A percentile compares a stretch with the other conserved stretches of the same genome.
phyloP scores from a whole-genome alignment of 2,888 invertebrate genomes.

The Perizoma affinitatum region DNA sequence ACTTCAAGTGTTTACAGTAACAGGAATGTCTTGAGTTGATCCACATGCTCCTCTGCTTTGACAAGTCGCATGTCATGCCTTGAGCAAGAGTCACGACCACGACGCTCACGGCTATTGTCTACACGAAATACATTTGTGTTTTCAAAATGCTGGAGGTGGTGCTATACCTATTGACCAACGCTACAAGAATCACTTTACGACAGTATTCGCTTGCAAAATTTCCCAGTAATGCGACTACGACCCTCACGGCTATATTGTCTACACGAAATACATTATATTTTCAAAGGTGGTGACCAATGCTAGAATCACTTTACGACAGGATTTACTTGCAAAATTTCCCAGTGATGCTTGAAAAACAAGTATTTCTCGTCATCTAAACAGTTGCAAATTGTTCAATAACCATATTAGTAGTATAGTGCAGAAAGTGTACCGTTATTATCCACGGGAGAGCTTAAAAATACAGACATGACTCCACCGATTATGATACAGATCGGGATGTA shows the following conservation, averaged over 20 bases:
- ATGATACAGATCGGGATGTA: constrained; percentile 42
- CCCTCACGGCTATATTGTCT: constrained; percentile 44
- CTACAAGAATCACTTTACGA: constrained; percentile 19
- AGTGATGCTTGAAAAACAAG: constrained; percentile 17
- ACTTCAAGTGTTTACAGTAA: constrained; percentile 65
- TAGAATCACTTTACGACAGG: constrained; percentile 20
- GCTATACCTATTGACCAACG: constrained; percentile 9
- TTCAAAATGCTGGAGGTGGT: constrained; percentile 11
- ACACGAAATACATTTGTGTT: constrained; percentile 35
- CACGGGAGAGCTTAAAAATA: constrained; percentile 31
- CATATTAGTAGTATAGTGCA: constrained; percentile 43
- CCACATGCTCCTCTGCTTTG: constrained; percentile 63
- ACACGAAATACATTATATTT: constrained; percentile 34
- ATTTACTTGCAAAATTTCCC: constrained; percentile 19
- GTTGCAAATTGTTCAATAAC: constrained; percentile 34
- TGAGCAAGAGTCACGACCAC: constrained; percentile 48
- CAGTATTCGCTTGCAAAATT: constrained; percentile 21
- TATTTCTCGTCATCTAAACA: constrained; percentile 28
- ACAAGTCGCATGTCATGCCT: constrained; percentile 53
- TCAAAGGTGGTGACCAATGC: constrained; percentile 11
- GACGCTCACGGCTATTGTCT: constrained; percentile 43
- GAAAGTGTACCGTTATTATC: constrained; percentile 38
- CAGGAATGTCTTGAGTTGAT: constrained; percentile 63
- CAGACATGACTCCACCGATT: constrained; percentile 39
- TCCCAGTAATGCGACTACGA: no score